These are phyloP conservation scores for Tinamus guttatus DNA, from an alignment of 2,113 vertebrate genomes.

Conservation along the genomic window DNA sequence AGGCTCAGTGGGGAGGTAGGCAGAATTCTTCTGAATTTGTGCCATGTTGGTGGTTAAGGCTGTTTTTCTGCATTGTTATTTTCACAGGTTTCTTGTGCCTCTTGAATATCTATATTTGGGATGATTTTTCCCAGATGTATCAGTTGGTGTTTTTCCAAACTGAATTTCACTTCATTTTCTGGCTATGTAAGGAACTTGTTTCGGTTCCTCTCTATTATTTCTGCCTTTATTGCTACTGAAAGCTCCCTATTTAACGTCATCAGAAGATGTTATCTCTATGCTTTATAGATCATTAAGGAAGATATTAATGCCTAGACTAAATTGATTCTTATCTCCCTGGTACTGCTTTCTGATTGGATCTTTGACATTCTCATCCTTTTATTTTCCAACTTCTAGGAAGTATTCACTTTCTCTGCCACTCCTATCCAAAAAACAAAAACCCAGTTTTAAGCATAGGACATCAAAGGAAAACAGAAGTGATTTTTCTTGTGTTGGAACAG, in stretches of 20 bases:
- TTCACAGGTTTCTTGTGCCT: constrained; percentile 21
- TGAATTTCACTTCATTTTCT: constrained; percentile 31
- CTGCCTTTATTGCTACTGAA: not conserved
- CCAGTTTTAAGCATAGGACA: not conserved
- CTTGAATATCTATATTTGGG: constrained; percentile 8
- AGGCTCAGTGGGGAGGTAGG: not conserved
- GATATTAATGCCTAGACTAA: constrained; percentile 50
- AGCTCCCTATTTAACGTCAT: constrained; percentile 30
- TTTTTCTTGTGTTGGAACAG: not conserved
- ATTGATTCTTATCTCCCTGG: constrained; percentile 25
- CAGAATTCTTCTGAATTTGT: not conserved
- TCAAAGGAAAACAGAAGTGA: not conserved
- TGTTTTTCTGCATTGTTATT: not conserved
- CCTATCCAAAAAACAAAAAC: not conserved
- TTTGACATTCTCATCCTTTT: constrained; percentile 14
- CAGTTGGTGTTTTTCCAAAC: constrained; percentile 28
- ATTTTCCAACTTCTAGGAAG: not conserved
- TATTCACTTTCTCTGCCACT: not conserved
- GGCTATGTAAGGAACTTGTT: not conserved
- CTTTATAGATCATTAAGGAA: constrained; percentile 52
- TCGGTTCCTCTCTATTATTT: constrained; percentile 33
- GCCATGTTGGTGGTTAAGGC: not conserved
- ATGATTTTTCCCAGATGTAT: constrained; percentile 36
- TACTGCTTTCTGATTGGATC: constrained; percentile 16
- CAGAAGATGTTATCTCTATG: constrained; percentile 39